Evolutionary conservation across 1,140 invertebrate species (phyloP).

Genomic region (Drosophila navojoa): DNA sequence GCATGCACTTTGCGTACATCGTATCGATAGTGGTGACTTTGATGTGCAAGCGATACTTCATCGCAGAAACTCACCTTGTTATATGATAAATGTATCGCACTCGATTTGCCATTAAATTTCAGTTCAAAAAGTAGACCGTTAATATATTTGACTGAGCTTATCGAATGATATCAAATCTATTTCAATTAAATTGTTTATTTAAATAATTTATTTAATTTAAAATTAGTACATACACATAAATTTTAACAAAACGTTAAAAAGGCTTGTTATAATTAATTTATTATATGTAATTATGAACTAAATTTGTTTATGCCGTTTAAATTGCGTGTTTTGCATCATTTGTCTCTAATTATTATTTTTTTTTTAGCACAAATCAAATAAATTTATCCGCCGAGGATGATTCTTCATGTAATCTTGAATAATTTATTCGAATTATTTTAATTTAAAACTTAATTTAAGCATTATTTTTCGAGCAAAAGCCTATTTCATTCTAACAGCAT

Average conservation of each 20-base stretch:
- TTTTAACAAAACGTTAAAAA: slow-evolving; percentile 44
- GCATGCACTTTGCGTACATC: slow-evolving; percentile 12
- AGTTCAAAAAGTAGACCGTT: background rate
- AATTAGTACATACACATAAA: slow-evolving; percentile 47
- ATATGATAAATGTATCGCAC: background rate
- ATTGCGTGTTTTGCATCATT: slow-evolving; percentile 51
- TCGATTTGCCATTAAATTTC: background rate
- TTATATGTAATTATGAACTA: slow-evolving; percentile 36
- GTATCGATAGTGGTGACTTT: slow-evolving; percentile 20
- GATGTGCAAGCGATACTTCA: background rate
- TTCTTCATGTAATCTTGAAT: slow-evolving; percentile 41
- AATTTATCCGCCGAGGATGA: slow-evolving; percentile 32
- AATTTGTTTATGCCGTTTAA: slow-evolving; percentile 39
- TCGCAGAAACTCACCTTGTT: background rate
- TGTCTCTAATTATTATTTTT: slow-evolving; percentile 32
- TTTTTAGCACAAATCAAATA: slow-evolving; percentile 67
- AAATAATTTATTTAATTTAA: slow-evolving; percentile 47
- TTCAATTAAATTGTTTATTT: slow-evolving; percentile 18
- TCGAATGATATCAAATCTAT: background rate
- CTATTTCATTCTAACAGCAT: slow-evolving; percentile 65
- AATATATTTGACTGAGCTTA: background rate
- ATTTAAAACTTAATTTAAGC: slow-evolving; percentile 63
- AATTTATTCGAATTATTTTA: slow-evolving; percentile 61
- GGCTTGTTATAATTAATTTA: slow-evolving; percentile 40
- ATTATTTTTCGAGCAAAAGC: slow-evolving; percentile 81